Conservation (phyloP, 1,140 invertebrate species). For the Drosophila pseudoobscura region DNA sequence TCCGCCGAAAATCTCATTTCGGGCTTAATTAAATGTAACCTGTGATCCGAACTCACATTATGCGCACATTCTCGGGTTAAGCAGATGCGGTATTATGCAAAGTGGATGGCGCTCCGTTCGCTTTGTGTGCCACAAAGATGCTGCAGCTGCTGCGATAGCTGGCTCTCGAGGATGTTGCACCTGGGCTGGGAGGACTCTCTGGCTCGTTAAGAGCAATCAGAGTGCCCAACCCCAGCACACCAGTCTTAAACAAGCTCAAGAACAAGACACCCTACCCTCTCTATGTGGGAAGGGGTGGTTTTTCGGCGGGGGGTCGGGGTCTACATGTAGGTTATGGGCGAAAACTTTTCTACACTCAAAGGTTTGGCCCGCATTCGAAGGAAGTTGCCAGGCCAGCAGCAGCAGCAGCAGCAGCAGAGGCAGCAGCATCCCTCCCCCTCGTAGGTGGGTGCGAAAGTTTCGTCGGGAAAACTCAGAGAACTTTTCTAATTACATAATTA, state of each 20-base stretch:
- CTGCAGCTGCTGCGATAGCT: slow-evolving; percentile 3
- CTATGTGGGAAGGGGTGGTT: neutral
- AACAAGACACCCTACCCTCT: slow-evolving; percentile 1
- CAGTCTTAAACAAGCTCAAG: slow-evolving; percentile 21
- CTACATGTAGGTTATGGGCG: slow-evolving; percentile 14
- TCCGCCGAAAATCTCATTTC: slow-evolving; percentile 60
- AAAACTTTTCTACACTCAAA: slow-evolving; percentile 63
- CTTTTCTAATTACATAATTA: slow-evolving; percentile 80
- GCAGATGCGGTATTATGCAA: slow-evolving; percentile 65
- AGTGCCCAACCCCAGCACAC: neutral
- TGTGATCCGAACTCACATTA: slow-evolving; percentile 57
- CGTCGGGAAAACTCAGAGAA: slow-evolving; percentile 52
- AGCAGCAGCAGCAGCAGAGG: slow-evolving; percentile 1
- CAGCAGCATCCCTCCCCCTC: slow-evolving; percentile 17
- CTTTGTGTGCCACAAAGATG: slow-evolving; percentile 11
- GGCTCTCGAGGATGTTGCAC: slow-evolving; percentile 28
- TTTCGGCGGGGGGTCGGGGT: neutral
- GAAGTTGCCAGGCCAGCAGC: slow-evolving; percentile 58
- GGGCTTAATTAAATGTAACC: slow-evolving; percentile 73
- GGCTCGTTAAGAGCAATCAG: slow-evolving; percentile 8
- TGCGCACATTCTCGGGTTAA: slow-evolving; percentile 64
- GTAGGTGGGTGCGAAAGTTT: slow-evolving; percentile 54
- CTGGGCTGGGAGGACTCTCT: slow-evolving; percentile 7
- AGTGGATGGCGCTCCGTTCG: slow-evolving; percentile 25
- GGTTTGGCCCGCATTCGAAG: slow-evolving; percentile 57